Evolutionary conservation across 1,140 invertebrate genomes (phyloP).

Genomic region (Brachionus rubens): DNA sequence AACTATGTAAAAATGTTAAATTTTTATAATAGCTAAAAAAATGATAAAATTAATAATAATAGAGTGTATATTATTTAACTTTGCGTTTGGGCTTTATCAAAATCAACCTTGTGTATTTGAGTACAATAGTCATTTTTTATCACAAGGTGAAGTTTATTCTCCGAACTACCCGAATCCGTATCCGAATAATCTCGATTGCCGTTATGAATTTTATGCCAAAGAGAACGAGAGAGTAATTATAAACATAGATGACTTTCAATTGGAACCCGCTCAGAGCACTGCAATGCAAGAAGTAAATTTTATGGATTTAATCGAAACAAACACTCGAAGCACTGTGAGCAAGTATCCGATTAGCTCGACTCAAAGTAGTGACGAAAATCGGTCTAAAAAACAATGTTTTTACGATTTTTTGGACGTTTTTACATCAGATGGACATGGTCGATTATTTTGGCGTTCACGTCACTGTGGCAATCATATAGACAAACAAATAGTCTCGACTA

Average conservation of each 20-base stretch:
- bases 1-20: no score
- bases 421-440: slow-evolving; percentile 20
- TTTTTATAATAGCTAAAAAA: no score
- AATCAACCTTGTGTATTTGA: slow-evolving; percentile 34
- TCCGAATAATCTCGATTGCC: slow-evolving; percentile 37
- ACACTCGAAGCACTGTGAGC: background rate
- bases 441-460: slow-evolving; percentile 21
- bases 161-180: slow-evolving; percentile 43
- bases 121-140: background rate
- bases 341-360: background rate
- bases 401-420: slow-evolving; percentile 45
- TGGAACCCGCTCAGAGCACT: slow-evolving; percentile 20
- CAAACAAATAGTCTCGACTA: slow-evolving; percentile 25
- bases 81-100: no score
- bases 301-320: slow-evolving; percentile 30
- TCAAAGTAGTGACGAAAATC: background rate
- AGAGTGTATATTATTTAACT: no score
- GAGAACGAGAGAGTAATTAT: slow-evolving; percentile 44
- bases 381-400: slow-evolving; percentile 26
- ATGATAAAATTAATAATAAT: no score
- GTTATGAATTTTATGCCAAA: slow-evolving; percentile 32
- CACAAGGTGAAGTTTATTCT: slow-evolving; percentile 38
- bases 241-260: slow-evolving; percentile 34
- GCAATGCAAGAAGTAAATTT: slow-evolving; percentile 11
- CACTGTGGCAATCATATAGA: slow-evolving; percentile 36